A percentile compares a stretch with the other conserved stretches of the same genome.
Evolutionary conservation across 2,797 vertebrate genomes (phyloP).

Genomic region (Triplophysa yarkandensis): DNA sequence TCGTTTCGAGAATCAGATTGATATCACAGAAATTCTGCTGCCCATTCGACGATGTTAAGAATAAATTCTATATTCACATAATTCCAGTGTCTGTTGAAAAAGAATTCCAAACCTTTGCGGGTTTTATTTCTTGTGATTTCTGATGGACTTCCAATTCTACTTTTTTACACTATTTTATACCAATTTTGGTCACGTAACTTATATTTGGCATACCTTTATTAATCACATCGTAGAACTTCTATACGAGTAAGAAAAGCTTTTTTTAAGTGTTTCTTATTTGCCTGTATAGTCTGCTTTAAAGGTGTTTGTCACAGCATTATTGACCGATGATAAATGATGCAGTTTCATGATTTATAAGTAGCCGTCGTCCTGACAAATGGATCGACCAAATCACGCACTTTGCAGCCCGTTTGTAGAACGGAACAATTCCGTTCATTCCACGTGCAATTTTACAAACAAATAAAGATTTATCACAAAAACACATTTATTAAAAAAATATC

Average conservation of each 20-base stretch:
- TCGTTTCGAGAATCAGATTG: not conserved
- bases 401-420: not conserved
- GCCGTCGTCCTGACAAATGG: constrained; percentile 31
- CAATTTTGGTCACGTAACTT: not conserved
- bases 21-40: not conserved
- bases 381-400: constrained; percentile 4
- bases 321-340: constrained; percentile 29
- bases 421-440: no score
- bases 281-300: constrained; percentile 22
- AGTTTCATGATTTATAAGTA: constrained; percentile 37
- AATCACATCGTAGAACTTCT: not conserved
- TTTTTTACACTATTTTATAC: constrained; percentile 11
- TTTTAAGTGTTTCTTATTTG: constrained; percentile 4
- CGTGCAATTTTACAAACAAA: no score
- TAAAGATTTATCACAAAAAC: not conserved
- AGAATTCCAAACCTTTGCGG: not conserved
- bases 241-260: not conserved
- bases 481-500: no score
- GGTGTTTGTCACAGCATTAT: constrained; percentile 30
- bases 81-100: not conserved
- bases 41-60: not conserved
- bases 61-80: not conserved
- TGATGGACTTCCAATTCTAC: not conserved
- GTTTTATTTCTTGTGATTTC: not conserved
- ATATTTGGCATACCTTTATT: not conserved